Evolutionary conservation across 2,113 vertebrate species (phyloP).

Genomic region (Oreocharis arfaki): DNA sequence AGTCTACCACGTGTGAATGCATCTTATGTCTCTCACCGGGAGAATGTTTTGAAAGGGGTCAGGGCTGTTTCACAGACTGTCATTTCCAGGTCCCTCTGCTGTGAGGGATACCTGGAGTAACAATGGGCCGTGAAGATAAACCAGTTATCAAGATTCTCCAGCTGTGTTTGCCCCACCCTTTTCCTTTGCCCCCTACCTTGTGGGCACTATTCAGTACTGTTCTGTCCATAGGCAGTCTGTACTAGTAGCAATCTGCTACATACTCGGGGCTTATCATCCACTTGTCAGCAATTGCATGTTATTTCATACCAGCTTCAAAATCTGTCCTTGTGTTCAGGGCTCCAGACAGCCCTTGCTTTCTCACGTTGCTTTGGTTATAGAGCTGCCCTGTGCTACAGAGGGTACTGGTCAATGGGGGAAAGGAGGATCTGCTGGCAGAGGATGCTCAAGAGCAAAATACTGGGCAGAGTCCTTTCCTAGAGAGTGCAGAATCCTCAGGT

Average conservation of each 20-base stretch:
- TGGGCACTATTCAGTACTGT: background rate
- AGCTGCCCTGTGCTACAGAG: background rate
- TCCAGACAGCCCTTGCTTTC: background rate
- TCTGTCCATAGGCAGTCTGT: background rate
- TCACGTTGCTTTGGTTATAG: accelerated
- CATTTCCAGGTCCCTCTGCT: background rate
- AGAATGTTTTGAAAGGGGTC: background rate
- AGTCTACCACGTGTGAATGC: background rate
- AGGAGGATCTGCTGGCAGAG: background rate
- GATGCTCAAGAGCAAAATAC: background rate
- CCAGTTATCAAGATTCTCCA: background rate
- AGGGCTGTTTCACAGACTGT: background rate
- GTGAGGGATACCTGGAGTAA: background rate
- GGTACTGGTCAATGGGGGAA: background rate
- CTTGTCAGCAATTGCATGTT: background rate
- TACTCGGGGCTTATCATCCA: background rate
- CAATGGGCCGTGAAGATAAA: accelerated
- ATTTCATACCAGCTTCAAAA: background rate
- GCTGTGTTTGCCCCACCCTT: background rate
- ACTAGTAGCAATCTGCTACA: background rate
- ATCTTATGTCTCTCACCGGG: background rate
- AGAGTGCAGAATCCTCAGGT: background rate
- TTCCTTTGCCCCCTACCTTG: background rate
- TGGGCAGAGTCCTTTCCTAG: background rate
- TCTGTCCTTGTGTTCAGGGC: background rate